Percentiles rank a stretch among this genome's conserved stretches.
These are phyloP conservation scores for Drosophila kanapiae DNA, from an alignment of 1,140 invertebrate species.

Conservation along the genomic window DNA sequence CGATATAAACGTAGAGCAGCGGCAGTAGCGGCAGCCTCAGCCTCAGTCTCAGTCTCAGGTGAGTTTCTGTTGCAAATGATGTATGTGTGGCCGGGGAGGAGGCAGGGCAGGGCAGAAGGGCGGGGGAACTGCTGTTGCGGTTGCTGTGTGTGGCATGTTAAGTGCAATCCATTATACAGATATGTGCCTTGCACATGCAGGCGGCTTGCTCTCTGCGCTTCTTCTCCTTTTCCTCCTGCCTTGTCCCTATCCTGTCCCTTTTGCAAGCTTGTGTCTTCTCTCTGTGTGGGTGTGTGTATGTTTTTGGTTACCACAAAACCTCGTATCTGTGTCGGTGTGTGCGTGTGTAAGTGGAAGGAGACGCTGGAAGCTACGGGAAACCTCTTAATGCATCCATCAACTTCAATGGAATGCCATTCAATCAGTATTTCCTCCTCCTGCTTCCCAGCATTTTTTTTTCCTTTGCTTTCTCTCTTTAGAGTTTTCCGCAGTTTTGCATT, in stretches of 20 bases:
- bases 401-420: slow-evolving; percentile 63
- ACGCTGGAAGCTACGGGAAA: not conserved
- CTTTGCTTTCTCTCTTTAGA: slow-evolving; percentile 14
- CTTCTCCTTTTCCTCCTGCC: not conserved
- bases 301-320: slow-evolving; percentile 57
- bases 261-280: slow-evolving; percentile 2
- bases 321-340: slow-evolving; percentile 15
- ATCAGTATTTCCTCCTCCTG: slow-evolving; percentile 40
- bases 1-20: slow-evolving; percentile 27
- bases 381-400: slow-evolving; percentile 61
- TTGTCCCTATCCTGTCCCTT: slow-evolving; percentile 11
- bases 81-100: slow-evolving; percentile 59
- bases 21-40: slow-evolving; percentile 16
- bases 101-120: not conserved
- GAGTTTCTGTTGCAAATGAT: slow-evolving; percentile 71
- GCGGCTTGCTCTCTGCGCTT: slow-evolving; percentile 34
- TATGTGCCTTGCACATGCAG: slow-evolving; percentile 65
- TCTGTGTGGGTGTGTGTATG: slow-evolving; percentile 30
- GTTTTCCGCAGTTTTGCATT: slow-evolving; percentile 46
- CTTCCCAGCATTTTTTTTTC: not conserved
- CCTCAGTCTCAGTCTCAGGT: slow-evolving; percentile 45
- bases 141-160: slow-evolving; percentile 77
- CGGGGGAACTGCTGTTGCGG: slow-evolving; percentile 56
- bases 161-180: slow-evolving; percentile 83
- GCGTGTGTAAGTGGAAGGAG: slow-evolving; percentile 3